Evolutionary conservation across 2,888 invertebrate genomes (phyloP).

Genomic region (Fragum sueziense): DNA sequence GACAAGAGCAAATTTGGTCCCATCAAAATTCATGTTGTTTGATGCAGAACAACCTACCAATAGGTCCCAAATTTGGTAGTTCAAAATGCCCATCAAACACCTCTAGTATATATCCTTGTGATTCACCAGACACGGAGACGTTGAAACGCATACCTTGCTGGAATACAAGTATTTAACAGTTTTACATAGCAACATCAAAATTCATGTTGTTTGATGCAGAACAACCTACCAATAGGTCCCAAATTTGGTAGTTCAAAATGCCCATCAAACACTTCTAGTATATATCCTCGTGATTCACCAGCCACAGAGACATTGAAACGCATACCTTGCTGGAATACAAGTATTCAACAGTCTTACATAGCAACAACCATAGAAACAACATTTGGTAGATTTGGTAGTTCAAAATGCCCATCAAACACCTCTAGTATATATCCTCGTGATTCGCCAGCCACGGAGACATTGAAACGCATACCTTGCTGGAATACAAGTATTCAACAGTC

Average conservation of each 20-base stretch:
- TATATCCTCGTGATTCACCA: constrained; percentile 88
- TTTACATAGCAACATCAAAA: too few relatives aligned
- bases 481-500: too few relatives aligned
- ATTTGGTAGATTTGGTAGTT: constrained; percentile 95
- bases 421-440: constrained; percentile 93
- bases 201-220: too few relatives aligned
- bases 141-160: constrained; percentile 96
- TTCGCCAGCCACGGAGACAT: constrained; percentile 87
- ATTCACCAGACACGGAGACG: constrained; percentile 87
- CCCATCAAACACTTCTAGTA: constrained; percentile 96
- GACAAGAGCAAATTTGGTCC: too few relatives aligned
- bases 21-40: too few relatives aligned
- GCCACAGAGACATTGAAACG: constrained; percentile 91
- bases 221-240: constrained; percentile 97
- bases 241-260: constrained; percentile 97
- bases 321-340: constrained; percentile 90
- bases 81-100: constrained; percentile 97
- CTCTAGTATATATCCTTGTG: constrained; percentile 93
- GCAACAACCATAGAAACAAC: too few relatives aligned
- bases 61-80: constrained; percentile 96
- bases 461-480: constrained; percentile 95
- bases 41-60: too few relatives aligned
- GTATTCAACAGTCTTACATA: too few relatives aligned
- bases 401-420: constrained; percentile 97
- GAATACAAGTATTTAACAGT: constrained; percentile 23